Evolutionary conservation across 2,113 vertebrate genomes (phyloP).

Genomic region (Bagarius yarrelli): DNA sequence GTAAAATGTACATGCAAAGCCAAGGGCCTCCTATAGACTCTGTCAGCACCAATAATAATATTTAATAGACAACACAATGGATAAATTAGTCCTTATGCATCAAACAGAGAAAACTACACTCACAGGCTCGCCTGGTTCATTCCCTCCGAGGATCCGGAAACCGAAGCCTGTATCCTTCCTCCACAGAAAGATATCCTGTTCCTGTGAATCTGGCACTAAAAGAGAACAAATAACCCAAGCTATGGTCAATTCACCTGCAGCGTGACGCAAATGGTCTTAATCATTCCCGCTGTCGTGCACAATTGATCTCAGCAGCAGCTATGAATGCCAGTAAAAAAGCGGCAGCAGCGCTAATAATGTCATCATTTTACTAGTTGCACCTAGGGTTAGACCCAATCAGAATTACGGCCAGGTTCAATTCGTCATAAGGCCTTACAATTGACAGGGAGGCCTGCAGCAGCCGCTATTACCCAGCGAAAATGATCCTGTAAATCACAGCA

Average conservation of each 20-base stretch:
- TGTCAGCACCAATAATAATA: slow-evolving; percentile 6
- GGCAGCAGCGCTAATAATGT: not conserved
- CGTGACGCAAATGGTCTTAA: slow-evolving; percentile 37
- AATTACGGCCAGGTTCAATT: slow-evolving; percentile 20
- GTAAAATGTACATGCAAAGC: slow-evolving; percentile 33
- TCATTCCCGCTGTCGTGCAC: not conserved
- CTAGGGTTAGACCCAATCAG: slow-evolving; percentile 33
- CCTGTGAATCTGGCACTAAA: slow-evolving; percentile 96
- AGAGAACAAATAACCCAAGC: slow-evolving; percentile 53
- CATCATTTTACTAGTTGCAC: slow-evolving; percentile 27
- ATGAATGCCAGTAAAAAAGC: slow-evolving; percentile 19
- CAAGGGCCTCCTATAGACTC: too few relatives aligned
- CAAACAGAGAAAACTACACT: slow-evolving; percentile 61
- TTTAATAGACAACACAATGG: not conserved
- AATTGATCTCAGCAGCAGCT: slow-evolving; percentile 14
- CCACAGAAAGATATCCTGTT: slow-evolving; percentile 99
- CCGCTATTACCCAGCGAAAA: slow-evolving; percentile 27
- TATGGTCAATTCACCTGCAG: slow-evolving; percentile 35
- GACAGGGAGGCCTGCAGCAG: slow-evolving; percentile 16
- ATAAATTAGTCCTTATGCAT: not conserved
- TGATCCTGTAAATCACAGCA: slow-evolving; percentile 33
- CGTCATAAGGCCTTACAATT: slow-evolving; percentile 26
- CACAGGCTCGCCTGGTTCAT: slow-evolving; percentile 97
- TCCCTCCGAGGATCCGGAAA: slow-evolving; percentile 98
- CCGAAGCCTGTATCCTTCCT: slow-evolving; percentile 98